Evolutionary conservation across 2,888 invertebrate genomes (phyloP), one percentile per base, ranked within the genome.

Genomic region (Bedellia somnulentella): DNA sequence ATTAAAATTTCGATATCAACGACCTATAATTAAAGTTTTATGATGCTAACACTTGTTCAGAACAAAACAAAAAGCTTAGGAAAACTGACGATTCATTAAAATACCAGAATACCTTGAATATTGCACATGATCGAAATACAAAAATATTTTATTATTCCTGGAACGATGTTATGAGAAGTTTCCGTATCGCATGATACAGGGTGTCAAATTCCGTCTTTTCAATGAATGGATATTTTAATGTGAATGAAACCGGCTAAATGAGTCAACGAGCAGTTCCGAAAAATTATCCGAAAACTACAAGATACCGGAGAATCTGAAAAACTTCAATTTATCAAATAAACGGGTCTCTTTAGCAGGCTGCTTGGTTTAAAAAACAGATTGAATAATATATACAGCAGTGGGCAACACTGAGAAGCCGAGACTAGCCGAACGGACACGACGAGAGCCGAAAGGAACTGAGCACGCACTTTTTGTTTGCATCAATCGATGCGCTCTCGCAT

Each of bases 401-500:
- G 70, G 75, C 59, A 70, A 59, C 63, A 68, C 60, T 64, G 70
- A 47, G 45, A 49, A 47, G 22, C 57, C 64, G 62, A 63, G 52
- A 60, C 49, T 52, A 44, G 47, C 67, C 52, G 55, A 52, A 45
- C 43, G 37, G 40, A 44, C 42, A 49, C 71, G 73, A 71, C 57
- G 58, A 56, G 57, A 60, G 60, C 59, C 73, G 70, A 70, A 71
- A 73, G 73, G 73, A 73, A 75, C 75, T 67, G 60, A 64, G 57
- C 57, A 63, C 53, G 66, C 54, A 57, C 61, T 75, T 75, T 75
- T 75, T 75, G 68, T 67, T 66, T 70, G 71, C 70, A 71, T 75
- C 73, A 75, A 75, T 75, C 71, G 75, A 70, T 73, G 73, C 73
- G 73, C 71, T 63, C 70, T 64, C 66, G 70, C 75, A 71, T 70